phyloP scores from a whole-genome alignment of 2,888 invertebrate genomes.

The Drosophila nigritarsus region DNA sequence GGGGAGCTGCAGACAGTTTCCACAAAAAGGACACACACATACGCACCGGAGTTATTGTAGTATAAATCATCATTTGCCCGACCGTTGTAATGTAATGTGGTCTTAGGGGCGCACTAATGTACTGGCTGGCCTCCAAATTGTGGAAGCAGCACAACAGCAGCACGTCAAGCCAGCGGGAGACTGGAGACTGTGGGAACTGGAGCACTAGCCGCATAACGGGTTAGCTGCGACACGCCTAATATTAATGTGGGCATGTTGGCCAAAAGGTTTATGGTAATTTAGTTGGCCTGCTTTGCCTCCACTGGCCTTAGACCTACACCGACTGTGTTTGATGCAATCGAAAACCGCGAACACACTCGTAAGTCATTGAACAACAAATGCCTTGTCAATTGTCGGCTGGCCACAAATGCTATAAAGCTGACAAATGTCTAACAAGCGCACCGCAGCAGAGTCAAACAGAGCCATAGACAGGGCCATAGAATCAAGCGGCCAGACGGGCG shows the following conservation, averaged over 20 bases:
- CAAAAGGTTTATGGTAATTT: slow-evolving; percentile 42
- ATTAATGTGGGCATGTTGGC: slow-evolving; percentile 24
- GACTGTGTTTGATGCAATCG: neutral
- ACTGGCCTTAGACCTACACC: neutral
- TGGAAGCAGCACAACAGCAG: neutral
- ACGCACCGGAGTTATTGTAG: neutral
- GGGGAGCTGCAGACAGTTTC: slow-evolving; percentile 1
- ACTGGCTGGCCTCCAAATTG: slow-evolving; percentile 31
- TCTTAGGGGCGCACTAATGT: slow-evolving; percentile 48
- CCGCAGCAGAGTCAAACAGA: neutral
- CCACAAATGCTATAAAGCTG: slow-evolving; percentile 77
- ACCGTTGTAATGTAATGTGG: slow-evolving; percentile 43
- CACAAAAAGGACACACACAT: neutral
- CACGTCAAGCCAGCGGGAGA: neutral
- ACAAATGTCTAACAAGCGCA: slow-evolving; percentile 73
- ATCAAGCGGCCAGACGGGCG: slow-evolving; percentile 25
- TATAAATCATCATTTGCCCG: slow-evolving; percentile 80
- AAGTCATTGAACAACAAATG: slow-evolving; percentile 60
- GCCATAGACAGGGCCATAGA: slow-evolving; percentile 4
- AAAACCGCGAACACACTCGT: slow-evolving; percentile 34
- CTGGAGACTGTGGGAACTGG: slow-evolving; percentile 9
- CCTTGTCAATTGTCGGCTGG: slow-evolving; percentile 74
- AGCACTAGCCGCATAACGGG: slow-evolving; percentile 5
- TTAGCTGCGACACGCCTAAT: slow-evolving; percentile 20
- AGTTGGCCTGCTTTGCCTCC: slow-evolving; percentile 11